Base-by-base conservation (phyloP, 2,888 invertebrate genomes). In the Drosophila fungiperda region DNA sequence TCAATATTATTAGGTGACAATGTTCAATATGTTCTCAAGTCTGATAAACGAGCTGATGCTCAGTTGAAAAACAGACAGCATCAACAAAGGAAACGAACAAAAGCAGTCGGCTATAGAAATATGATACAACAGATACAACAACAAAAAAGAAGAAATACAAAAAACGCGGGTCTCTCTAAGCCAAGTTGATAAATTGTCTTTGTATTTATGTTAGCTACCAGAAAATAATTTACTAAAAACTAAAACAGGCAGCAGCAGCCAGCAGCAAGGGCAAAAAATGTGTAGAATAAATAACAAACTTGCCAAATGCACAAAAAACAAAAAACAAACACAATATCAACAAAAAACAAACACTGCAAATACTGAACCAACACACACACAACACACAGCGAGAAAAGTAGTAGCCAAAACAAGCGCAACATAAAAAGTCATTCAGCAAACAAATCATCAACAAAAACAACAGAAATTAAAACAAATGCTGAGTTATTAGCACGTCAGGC, bases 1-100 rank as follows among this genome's bases (percentile, higher is more conserved):
- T 85, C 90, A 86, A 86, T 90, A 90, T 88, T 90, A 87, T 87
- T 90, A 90, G 88, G 87, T 87, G 87, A 81, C 76, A 87, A 87
- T 87, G 79, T 82, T 80, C 82, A 81, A 88, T 83, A 76, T 68
- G 81, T 74, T 84, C 77, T 68, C 74, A 80, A 72, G 72, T 70
- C 83, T 86, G 83, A 87, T 88, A 83, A 88, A 87, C 82, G 89
- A 86, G 77, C 76, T 72, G 72, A 69, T 32, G 69, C 62, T 64
- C 64, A 71, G 78, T 61, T 6, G 0, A 45, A 45, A 78, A 70
- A 54, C 26, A 26, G 48, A 45, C 20, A 50, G 38, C 32, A 58
- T 59, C 5, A 58, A 54, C 62, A 52, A 70, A 36, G 67, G 53
- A 68, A 64, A 50, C 23, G 57, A 57, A 61, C 40, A 79, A 64